A percentile compares a stretch with the other conserved stretches of the same genome.
These are phyloP conservation scores for Cheilosia soror DNA, from an alignment of 2,888 invertebrate species.

Conservation along the genomic window DNA sequence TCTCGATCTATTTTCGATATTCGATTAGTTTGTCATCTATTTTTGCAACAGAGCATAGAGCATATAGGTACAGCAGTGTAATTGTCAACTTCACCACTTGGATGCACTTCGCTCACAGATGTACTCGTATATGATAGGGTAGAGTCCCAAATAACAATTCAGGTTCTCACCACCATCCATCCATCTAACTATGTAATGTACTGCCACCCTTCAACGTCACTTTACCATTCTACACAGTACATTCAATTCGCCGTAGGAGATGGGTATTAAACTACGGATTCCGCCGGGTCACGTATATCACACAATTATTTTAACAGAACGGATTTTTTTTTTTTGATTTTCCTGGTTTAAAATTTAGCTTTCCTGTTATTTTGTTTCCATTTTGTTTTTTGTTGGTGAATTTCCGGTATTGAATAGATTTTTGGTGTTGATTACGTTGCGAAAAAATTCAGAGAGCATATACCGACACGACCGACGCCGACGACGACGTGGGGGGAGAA, in stretches of 20 bases:
- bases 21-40: constrained; percentile 66
- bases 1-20: constrained; percentile 65
- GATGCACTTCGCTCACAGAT: constrained; percentile 53
- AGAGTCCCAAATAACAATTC: constrained; percentile 32
- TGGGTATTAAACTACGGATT: constrained; percentile 51
- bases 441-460: constrained; percentile 31
- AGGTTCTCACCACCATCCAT: constrained; percentile 47
- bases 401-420: constrained; percentile 55
- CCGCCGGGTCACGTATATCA: constrained; percentile 56
- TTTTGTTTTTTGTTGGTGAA: constrained; percentile 5
- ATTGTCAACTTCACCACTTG: constrained; percentile 60
- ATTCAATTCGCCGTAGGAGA: constrained; percentile 54
- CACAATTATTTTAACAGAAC: constrained; percentile 48
- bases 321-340: constrained; percentile 12
- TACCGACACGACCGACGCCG: not conserved
- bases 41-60: constrained; percentile 41
- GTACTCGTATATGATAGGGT: not conserved
- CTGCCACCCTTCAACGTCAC: constrained; percentile 12
- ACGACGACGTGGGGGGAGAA: constrained; percentile 8
- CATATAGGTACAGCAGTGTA: constrained; percentile 3
- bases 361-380: constrained; percentile 9
- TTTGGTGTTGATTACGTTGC: constrained; percentile 55
- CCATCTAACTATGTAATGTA: constrained; percentile 1
- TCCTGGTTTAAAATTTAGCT: constrained; percentile 39
- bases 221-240: constrained; percentile 21